Evolutionary conservation across 2,797 vertebrate species (phyloP).

Genomic region (Spheniscus humboldti): DNA sequence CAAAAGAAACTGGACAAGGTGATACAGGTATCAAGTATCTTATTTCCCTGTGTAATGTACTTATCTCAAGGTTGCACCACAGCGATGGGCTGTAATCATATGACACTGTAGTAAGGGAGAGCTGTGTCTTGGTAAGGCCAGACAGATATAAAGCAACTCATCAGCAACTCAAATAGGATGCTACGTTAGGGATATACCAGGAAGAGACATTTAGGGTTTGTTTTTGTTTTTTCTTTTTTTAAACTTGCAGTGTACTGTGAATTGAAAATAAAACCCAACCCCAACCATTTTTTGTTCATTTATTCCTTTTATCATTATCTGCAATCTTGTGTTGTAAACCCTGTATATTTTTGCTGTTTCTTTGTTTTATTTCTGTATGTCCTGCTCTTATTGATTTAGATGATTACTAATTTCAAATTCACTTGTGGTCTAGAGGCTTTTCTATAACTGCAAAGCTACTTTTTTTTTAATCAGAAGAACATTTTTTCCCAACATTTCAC

Average conservation of each 20-base stretch:
- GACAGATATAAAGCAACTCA: neutral
- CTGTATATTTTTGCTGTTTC: neutral
- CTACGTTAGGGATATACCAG: neutral
- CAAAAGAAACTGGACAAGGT: neutral
- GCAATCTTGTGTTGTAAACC: neutral
- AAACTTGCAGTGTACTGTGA: neutral
- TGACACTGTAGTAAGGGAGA: neutral
- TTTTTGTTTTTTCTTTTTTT: neutral
- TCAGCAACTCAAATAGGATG: neutral
- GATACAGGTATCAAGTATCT: accelerated
- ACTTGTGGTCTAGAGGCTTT: neutral
- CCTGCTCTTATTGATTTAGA: neutral
- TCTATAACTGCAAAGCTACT: neutral
- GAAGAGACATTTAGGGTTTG: neutral
- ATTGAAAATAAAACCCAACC: neutral
- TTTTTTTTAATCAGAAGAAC: neutral
- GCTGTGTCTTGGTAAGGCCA: neutral
- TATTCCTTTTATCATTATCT: neutral
- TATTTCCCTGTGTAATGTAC: neutral
- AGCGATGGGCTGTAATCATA: neutral
- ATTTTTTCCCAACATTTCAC: neutral
- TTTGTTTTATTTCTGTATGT: neutral
- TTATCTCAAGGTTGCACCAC: neutral
- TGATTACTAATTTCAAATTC: neutral
- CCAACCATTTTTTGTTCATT: neutral